Evolutionary conservation across 2,113 vertebrate species (phyloP).

Genomic region (Tupaia tana): DNA sequence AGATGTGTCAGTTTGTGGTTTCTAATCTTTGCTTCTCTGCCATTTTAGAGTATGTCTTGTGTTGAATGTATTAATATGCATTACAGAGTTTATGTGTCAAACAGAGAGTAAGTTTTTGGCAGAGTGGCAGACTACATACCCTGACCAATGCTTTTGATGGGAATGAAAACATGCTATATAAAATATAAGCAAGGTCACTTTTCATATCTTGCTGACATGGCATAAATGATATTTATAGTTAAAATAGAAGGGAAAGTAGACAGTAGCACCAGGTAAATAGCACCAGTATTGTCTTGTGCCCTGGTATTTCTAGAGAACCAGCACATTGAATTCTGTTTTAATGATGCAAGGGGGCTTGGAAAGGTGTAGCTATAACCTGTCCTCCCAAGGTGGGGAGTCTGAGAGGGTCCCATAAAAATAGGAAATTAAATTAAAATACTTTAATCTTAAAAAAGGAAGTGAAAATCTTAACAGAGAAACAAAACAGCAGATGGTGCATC

Average conservation of each 20-base stretch:
- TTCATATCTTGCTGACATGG: background rate
- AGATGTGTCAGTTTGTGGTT: background rate
- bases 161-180: background rate
- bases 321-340: background rate
- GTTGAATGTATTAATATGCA: background rate
- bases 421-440: too few species aligned
- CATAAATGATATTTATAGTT: background rate
- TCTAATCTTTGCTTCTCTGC: background rate
- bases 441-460: too few species aligned
- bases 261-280: slow-evolving; percentile 3
- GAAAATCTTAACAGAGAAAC: too few species aligned
- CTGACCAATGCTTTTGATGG: background rate
- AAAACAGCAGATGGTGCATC: too few species aligned
- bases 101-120: background rate
- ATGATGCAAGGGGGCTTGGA: background rate
- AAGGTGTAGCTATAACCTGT: background rate
- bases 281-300: background rate
- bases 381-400: background rate
- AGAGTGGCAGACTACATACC: background rate
- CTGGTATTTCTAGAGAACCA: background rate
- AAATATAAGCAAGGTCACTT: background rate
- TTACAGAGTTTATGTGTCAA: background rate
- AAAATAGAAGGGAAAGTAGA: background rate
- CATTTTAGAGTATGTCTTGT: background rate
- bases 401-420: background rate